Base-by-base conservation (phyloP, 2,797 vertebrate species). In the Decapterus maruadsi region DNA sequence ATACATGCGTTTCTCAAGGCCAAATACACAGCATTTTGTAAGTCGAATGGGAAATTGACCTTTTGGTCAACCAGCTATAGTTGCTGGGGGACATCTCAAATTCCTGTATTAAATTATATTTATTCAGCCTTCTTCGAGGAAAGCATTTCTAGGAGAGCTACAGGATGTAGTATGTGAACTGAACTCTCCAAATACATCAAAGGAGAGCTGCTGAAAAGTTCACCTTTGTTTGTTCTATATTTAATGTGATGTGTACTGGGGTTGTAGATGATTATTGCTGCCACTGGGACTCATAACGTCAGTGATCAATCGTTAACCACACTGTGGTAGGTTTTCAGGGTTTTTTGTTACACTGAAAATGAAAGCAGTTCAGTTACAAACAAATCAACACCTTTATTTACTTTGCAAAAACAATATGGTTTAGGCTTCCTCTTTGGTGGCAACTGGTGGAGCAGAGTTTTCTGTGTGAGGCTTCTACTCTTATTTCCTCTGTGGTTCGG, bases 11-110 rank as follows among this genome's bases (percentile, higher is more conserved):
- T 70, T 55, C 34, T 61, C 29, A 4, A 55, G 60, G 48, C 48
- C 5, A 76, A 76, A 66, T 43, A 57, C 51, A 61, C 26, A 56
- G 12, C 57, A 54, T 55, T 26, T 66, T 78, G 45, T 42, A 66
- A 62, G 75, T 22, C 36, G 20, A 61, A 6, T 31, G 17, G 26
- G 17, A 22, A 55, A 60, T 81, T 63, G 63, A 57, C 60, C 17
- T 64, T 72, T 38, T 56, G 36, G 43, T 64, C 63, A 75, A 56
- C 42, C 29, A 57, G 40, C 13, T 50, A 34, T 11, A 68, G 20
- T 42, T 0, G 0, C 20, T 63, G 17, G 8, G 54, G 34, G 43
- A 40, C 62, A 56, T 73, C 6, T 62, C 11, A 51, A 36, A 66
- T 65, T 55, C 13, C 43, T 53, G 43, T 36, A 31, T 50, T 68